Evolutionary conservation across 2,113 vertebrate genomes (phyloP).

Genomic region (Geococcyx californianus): DNA sequence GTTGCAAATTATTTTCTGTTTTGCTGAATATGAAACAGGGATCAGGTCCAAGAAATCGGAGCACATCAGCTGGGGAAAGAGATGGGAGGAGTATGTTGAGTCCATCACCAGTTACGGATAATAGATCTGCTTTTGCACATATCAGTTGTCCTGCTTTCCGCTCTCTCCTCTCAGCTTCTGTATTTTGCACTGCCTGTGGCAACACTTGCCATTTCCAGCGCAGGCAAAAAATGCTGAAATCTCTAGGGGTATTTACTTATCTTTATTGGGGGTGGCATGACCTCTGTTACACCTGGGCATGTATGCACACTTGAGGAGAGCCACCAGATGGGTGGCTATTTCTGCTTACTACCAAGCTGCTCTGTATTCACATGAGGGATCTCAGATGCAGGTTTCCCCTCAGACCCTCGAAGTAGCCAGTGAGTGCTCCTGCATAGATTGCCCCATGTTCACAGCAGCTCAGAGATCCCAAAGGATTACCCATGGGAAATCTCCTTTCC

Average conservation of each 20-base stretch:
- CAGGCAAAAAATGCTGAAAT: not conserved
- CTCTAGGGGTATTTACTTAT: not conserved
- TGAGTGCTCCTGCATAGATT: accelerated
- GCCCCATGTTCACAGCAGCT: not conserved
- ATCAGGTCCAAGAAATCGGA: not conserved
- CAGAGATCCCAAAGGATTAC: accelerated
- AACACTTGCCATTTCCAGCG: accelerated
- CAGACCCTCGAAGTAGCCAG: not conserved
- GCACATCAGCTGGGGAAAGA: not conserved
- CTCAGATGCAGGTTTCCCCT: not conserved
- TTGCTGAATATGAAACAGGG: not conserved
- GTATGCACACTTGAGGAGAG: accelerated
- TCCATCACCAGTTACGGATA: not conserved
- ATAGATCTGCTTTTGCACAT: not conserved
- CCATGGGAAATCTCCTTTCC: not conserved
- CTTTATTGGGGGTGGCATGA: not conserved
- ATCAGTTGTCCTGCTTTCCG: accelerated
- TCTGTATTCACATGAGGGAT: accelerated
- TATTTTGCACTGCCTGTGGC: not conserved
- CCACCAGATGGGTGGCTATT: not conserved
- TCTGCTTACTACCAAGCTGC: not conserved
- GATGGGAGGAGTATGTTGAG: accelerated
- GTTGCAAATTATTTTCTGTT: not conserved
- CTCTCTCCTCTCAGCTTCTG: not conserved
- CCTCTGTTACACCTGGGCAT: accelerated